Percentiles rank a stretch among this genome's conserved stretches.
Conservation (phyloP, 2,888 invertebrate species). For the Aelia acuminata region DNA sequence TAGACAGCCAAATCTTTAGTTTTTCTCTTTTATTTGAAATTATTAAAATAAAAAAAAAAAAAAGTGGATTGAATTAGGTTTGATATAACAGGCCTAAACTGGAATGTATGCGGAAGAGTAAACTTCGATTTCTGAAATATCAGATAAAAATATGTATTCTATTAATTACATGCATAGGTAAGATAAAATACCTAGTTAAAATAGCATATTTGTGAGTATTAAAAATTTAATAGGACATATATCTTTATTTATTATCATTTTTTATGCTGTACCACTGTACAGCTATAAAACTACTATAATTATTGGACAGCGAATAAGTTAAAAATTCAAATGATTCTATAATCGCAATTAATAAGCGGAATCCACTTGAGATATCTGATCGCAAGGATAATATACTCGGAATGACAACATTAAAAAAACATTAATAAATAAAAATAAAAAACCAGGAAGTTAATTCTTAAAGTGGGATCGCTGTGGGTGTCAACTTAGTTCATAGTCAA, state of each 20-base stretch:
- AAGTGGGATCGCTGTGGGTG: conserved; percentile 18
- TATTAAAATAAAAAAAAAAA: too few relatives aligned
- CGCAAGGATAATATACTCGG: not conserved
- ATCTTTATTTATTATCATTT: too few relatives aligned
- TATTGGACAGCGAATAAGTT: not conserved
- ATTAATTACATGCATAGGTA: not conserved
- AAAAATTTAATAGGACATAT: not conserved
- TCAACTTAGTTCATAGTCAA: not conserved
- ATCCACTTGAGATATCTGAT: not conserved
- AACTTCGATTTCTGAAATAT: too few relatives aligned
- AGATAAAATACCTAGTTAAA: not conserved
- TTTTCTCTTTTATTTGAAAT: too few relatives aligned
- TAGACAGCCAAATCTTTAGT: too few relatives aligned
- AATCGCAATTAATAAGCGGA: not conserved
- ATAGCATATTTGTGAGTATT: not conserved
- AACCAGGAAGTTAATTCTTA: not conserved
- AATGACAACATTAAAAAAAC: not conserved
- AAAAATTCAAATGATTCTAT: not conserved
- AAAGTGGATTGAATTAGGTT: too few relatives aligned
- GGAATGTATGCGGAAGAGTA: too few relatives aligned
- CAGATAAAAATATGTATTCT: too few relatives aligned
- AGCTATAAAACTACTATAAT: too few relatives aligned
- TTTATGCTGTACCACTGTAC: too few relatives aligned
- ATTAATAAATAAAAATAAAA: not conserved
- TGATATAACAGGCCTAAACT: too few relatives aligned